Base-by-base conservation (phyloP, 1,140 invertebrate genomes). In the Yoshiicerus persimilis region DNA sequence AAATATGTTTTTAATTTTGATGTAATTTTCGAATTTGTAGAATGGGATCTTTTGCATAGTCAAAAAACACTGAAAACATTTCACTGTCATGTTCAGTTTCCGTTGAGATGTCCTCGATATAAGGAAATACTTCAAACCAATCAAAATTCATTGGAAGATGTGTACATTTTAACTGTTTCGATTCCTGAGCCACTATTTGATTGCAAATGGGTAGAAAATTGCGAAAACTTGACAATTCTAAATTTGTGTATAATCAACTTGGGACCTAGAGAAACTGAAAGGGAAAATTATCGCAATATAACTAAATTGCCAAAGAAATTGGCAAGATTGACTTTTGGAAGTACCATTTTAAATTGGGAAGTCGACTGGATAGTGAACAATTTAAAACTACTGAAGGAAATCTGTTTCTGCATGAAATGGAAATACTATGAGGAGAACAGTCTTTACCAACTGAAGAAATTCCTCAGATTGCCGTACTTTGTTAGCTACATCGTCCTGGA, bases 371-470 rank as follows among this genome's bases (percentile, higher is more conserved):
- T 80, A 3, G 75, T 80, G 75, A 9, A 4, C 0, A 38, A 80
- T 38, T n/a, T 80, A 20, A 38, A 36, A 20, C 23, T 1, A 0
- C 20, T 80, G n/a, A 80, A 34, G n/a, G 75, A 80, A 25, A 36
- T 80, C 23, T 80, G 75, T 32, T 80, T 80, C 23, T 80, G 75
- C 30, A 80, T 80, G 75, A 80, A 80, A 36, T 80, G 75, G 75
- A 77, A 77, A 32, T 20, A 77, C 6, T 38, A 36, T 36, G 75
- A 80, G 23, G 32, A 34, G 9, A 38, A 20, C 8, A 77, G 70
- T 36, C 30, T 75, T 2, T 4, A 16, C 30, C 75, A 80, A 80
- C 9, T 80, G 6, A 80, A 80, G 9, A 80, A 38, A 23, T 80
- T 80, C 30, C n/a, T 80, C 4, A 0, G 4, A n/a, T 9, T 80